Conservation (phyloP, 2,113 vertebrate species). For the Dermatemys mawii region DNA sequence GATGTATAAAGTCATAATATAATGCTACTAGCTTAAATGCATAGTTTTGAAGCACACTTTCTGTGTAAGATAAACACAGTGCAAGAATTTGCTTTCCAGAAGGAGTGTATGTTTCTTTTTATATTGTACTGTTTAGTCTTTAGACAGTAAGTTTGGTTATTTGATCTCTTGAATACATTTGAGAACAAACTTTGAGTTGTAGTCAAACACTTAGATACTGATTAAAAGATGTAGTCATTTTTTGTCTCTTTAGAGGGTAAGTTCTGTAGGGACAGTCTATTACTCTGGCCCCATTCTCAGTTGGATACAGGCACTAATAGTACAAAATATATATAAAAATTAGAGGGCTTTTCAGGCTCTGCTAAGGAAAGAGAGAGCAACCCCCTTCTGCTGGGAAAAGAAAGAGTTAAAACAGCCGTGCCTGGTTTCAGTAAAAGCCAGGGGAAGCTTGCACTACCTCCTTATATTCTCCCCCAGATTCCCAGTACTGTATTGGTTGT, state of each 20-base stretch:
- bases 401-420: neutral
- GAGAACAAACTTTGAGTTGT: neutral
- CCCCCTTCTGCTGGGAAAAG: neutral
- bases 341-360: neutral
- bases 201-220: too few relatives aligned
- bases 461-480: neutral
- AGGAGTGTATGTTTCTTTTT: too few relatives aligned
- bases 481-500: neutral
- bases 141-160: neutral
- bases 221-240: too few relatives aligned
- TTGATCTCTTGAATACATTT: neutral
- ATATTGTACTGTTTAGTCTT: neutral
- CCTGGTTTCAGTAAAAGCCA: constrained; percentile 7
- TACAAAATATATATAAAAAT: neutral
- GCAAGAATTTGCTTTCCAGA: too few relatives aligned
- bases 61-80: too few relatives aligned
- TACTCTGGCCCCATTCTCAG: neutral
- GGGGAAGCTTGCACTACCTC: neutral
- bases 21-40: too few relatives aligned
- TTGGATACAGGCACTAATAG: neutral
- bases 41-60: too few relatives aligned
- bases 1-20: too few relatives aligned
- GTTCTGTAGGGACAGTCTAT: neutral
- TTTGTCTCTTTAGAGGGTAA: neutral
- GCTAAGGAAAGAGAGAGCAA: neutral